A percentile compares a stretch with the other conserved stretches of the same genome.
Evolutionary conservation across 2,113 vertebrate genomes (phyloP).

Genomic region (Notarius quadriscutis): DNA sequence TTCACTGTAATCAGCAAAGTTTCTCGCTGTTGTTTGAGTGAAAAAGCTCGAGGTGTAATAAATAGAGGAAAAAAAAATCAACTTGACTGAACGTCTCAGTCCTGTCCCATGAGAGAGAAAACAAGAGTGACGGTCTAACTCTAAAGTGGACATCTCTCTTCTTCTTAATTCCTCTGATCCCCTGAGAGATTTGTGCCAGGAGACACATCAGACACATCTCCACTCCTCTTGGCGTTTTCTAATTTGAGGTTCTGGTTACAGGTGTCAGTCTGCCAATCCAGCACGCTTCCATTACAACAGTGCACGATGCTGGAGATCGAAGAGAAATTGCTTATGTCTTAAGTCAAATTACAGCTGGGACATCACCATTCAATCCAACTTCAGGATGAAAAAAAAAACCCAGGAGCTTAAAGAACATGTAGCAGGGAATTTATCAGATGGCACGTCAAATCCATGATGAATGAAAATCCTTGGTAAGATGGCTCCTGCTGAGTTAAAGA

Average conservation of each 20-base stretch:
- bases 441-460: background rate
- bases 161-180: conserved; percentile 40
- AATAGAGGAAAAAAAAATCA: no score
- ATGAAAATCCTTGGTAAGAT: background rate
- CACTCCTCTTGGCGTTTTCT: conserved; percentile 72
- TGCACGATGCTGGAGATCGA: conserved; percentile 60
- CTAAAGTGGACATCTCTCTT: conserved; percentile 55
- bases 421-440: background rate
- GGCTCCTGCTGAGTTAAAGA: background rate
- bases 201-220: conserved; percentile 65
- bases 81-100: conserved; percentile 34
- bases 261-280: conserved; percentile 74
- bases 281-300: conserved; percentile 68
- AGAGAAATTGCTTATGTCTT: conserved; percentile 75
- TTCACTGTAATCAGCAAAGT: conserved; percentile 74
- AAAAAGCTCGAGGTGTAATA: background rate
- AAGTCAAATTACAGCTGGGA: conserved; percentile 72
- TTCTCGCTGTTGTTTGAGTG: conserved; percentile 60
- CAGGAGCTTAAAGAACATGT: background rate
- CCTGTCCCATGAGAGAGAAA: background rate
- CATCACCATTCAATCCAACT: conserved; percentile 69
- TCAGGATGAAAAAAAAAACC: conserved; percentile 48
- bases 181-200: conserved; percentile 63
- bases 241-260: conserved; percentile 72
- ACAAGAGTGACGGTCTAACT: background rate